Evolutionary conservation across 2,888 invertebrate species (phyloP), one percentile per base, ranked within the genome.

Genomic region (Hermodice carunculata): DNA sequence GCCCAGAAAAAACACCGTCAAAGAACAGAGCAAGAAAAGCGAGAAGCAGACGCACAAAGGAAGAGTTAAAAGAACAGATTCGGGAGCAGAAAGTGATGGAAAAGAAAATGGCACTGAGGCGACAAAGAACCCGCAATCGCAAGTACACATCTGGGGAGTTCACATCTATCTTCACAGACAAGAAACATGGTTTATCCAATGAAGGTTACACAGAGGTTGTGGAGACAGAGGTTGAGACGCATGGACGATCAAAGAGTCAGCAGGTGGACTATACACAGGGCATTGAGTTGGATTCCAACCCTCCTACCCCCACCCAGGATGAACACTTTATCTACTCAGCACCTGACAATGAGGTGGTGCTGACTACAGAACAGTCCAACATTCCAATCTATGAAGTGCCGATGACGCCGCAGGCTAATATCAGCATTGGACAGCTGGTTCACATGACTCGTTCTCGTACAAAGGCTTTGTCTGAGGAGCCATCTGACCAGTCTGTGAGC

Each of bases 91-190:
- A 83, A 71, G 60, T 80, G 5, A 69, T 77, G 76, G 84, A 83
- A 73, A 81, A 81, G 57, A 77, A 77, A 49, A 76, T 78, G 49
- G 80, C 82, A 49, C 69, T 83, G 42, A 68, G 85, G 37, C 64
- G 86, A 22, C 82, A 83, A 61, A 76, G 86, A 48, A 85, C 83
- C 17, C 65, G 84, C 28, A 86, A 85, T 71, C 80, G 75, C 46
- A 79, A 82, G 66, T 86, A 85, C 67, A 74, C 81, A 31, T 86
- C 86, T 0, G 84, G 82, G 56, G 86, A 86, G 62, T 86, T 84
- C 69, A 78, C 80, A 17, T 83, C 85, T 2, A 81, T 85, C 24
- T 86, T 83, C 66, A 80, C 77, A 11, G 76, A 78, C 31, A 71
- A 66, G 73, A 77, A 67, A 43, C 32, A 62, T 32, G 29, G 61